phyloP scores from a whole-genome alignment of 1,140 invertebrate species.

The Cherax quadricarinatus region DNA sequence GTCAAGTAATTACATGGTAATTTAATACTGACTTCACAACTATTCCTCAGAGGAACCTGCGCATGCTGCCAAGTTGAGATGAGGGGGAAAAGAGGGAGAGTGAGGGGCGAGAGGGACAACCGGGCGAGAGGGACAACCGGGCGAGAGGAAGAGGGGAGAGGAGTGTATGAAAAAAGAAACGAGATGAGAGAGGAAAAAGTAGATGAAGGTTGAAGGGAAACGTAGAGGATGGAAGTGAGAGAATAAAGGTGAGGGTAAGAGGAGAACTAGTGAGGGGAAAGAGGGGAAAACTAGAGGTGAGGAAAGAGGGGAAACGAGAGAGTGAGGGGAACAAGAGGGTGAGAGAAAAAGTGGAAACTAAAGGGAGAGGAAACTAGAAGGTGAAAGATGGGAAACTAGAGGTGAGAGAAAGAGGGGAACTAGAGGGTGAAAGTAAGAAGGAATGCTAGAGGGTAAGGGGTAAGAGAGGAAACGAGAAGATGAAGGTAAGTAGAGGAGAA shows the following conservation, averaged over 20 bases:
- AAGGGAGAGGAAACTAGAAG: not conserved
- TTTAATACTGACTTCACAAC: conserved; percentile 71
- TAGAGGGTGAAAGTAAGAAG: not conserved
- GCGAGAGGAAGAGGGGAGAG: not conserved
- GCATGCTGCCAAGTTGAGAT: not conserved
- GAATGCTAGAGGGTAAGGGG: not conserved
- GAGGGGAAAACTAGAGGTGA: not conserved
- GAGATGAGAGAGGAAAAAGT: not conserved
- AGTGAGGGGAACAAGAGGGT: not conserved
- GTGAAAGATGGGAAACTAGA: too few relatives aligned
- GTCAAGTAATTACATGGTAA: conserved; percentile 69
- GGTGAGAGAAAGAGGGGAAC: not conserved
- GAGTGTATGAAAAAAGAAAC: not conserved
- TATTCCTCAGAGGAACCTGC: conserved; percentile 47
- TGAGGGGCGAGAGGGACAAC: not conserved
- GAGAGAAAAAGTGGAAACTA: not conserved
- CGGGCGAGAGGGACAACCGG: not conserved
- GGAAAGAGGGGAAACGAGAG: not conserved
- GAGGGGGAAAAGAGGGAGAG: conserved; percentile 23
- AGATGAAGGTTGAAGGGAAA: not conserved
- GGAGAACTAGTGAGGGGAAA: not conserved
- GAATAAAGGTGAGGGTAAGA: not conserved
- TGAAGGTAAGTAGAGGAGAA: not conserved
- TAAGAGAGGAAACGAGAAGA: not conserved
- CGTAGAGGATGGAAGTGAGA: not conserved